These are phyloP conservation scores for Crocallis elinguaria DNA, from an alignment of 2,888 invertebrate species.

Conservation along the genomic window DNA sequence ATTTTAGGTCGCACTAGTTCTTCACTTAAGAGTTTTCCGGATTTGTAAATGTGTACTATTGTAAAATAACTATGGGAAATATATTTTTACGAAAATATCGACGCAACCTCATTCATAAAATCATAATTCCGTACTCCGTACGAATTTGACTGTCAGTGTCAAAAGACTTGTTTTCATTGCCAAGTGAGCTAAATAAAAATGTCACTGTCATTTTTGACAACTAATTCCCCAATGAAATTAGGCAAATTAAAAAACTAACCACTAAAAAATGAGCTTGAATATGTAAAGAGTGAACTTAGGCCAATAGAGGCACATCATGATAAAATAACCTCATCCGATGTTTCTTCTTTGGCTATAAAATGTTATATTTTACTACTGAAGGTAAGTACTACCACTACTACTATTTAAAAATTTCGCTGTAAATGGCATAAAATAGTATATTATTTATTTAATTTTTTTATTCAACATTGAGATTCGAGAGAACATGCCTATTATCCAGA, in stretches of 20 bases:
- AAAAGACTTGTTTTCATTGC: conserved; percentile 42
- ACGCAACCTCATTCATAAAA: conserved; percentile 60
- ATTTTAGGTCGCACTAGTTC: conserved; percentile 35
- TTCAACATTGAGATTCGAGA: no score
- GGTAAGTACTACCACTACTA: no score
- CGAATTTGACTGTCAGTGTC: conserved; percentile 59
- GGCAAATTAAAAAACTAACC: background rate
- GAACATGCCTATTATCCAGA: background rate
- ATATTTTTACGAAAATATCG: conserved; percentile 56
- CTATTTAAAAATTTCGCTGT: no score
- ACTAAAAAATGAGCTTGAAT: background rate
- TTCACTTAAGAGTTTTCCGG: conserved; percentile 4
- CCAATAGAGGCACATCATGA: no score
- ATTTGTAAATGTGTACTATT: conserved; percentile 14
- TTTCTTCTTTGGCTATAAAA: no score
- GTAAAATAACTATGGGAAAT: conserved; percentile 28
- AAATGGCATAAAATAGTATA: no score
- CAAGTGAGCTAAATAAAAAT: background rate
- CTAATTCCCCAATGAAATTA: background rate
- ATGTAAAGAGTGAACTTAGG: no score
- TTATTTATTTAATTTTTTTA: no score
- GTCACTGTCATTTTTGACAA: background rate
- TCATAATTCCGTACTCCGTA: conserved; percentile 39
- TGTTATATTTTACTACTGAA: no score
- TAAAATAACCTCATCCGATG: no score